phyloP scores from a whole-genome alignment of 1,140 invertebrate species.

The Drosophila elegans region DNA sequence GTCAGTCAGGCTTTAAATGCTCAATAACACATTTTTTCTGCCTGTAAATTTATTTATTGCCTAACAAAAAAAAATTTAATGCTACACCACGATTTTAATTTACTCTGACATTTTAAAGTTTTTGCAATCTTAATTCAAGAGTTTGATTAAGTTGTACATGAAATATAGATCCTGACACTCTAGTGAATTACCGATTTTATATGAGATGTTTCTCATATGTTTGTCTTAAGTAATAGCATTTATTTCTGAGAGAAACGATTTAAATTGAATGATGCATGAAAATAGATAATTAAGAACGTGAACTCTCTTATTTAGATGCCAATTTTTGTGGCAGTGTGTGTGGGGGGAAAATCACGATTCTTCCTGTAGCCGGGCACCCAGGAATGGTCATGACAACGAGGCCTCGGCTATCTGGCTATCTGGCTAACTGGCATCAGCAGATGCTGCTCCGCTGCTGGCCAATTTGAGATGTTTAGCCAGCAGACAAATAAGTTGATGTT shows the following conservation, averaged over 20 bases:
- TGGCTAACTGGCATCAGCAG: slow-evolving; percentile 47
- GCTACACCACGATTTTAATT: too few species aligned
- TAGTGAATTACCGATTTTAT: too few species aligned
- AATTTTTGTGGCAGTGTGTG: slow-evolving; percentile 18
- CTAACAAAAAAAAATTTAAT: too few species aligned
- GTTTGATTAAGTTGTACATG: too few species aligned
- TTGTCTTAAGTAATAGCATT: not conserved
- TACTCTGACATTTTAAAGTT: too few species aligned
- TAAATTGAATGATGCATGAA: not conserved
- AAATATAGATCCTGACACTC: too few species aligned
- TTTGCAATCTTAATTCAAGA: too few species aligned
- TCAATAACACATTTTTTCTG: too few species aligned
- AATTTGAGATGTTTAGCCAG: slow-evolving; percentile 64
- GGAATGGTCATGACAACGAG: slow-evolving; percentile 38
- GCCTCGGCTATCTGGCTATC: slow-evolving; percentile 26
- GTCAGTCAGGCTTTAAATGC: too few species aligned
- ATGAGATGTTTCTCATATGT: too few species aligned
- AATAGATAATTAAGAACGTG: not conserved
- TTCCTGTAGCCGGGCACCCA: slow-evolving; percentile 24
- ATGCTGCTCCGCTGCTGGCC: slow-evolving; percentile 26
- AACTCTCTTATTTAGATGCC: not conserved
- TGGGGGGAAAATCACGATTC: slow-evolving; percentile 50
- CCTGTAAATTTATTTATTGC: too few species aligned
- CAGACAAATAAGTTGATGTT: slow-evolving; percentile 78
- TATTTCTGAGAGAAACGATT: not conserved